Percentiles rank a stretch among this genome's conserved stretches.
Conservation (phyloP, 2,888 invertebrate genomes). For the Tenthredo mesomela region DNA sequence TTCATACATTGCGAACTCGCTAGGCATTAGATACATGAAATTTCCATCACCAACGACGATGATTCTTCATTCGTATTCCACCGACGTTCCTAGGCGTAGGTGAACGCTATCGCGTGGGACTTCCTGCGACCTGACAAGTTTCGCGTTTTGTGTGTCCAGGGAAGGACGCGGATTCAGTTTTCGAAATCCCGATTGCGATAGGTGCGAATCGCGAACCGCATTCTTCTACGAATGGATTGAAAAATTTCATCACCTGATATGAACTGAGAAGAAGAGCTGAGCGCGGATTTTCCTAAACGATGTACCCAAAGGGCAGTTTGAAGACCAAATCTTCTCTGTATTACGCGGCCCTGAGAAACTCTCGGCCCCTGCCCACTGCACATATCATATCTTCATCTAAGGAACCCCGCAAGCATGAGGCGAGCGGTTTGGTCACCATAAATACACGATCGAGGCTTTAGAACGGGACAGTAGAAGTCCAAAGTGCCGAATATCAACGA, state of each 20-base stretch:
- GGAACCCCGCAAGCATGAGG: constrained; percentile 39
- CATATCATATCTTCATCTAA: not conserved
- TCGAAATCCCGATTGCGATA: not conserved
- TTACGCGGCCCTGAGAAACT: constrained; percentile 33
- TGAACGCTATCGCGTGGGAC: constrained; percentile 40
- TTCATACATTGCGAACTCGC: not conserved
- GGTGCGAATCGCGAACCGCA: not conserved
- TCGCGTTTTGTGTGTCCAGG: constrained; percentile 16
- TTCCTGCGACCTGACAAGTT: constrained; percentile 31
- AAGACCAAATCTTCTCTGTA: not conserved
- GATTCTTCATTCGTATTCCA: constrained; percentile 32
- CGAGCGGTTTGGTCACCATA: constrained; percentile 21
- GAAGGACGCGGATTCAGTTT: constrained; percentile 2
- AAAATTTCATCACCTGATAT: not conserved
- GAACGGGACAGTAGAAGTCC: constrained; percentile 2
- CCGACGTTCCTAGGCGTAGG: constrained; percentile 26
- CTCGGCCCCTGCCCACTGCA: not conserved
- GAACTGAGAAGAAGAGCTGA: not conserved
- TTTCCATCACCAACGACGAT: not conserved
- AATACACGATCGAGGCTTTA: constrained; percentile 1
- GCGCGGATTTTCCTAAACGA: not conserved
- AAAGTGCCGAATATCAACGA: not conserved
- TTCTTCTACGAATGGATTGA: not conserved
- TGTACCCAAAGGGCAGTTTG: not conserved
- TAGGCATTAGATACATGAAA: not conserved